phyloP scores from a whole-genome alignment of 2,888 invertebrate genomes.

The Rhagium mordax region DNA sequence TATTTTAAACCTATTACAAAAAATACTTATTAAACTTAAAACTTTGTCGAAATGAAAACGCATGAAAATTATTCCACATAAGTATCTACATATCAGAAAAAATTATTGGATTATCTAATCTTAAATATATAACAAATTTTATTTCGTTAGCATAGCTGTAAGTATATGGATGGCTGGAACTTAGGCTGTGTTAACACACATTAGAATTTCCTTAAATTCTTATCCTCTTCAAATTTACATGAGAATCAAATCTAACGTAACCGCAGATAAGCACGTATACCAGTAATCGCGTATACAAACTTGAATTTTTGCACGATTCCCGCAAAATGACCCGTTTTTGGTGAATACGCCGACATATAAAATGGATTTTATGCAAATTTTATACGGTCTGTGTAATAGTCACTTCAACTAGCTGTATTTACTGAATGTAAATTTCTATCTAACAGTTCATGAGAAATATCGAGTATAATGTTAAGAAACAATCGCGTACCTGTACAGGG shows the following conservation, averaged over 20 bases:
- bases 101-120: too few relatives aligned
- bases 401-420: neutral
- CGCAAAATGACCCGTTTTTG: constrained; percentile 4
- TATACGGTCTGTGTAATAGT: constrained; percentile 6
- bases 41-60: too few relatives aligned
- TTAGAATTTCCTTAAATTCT: neutral
- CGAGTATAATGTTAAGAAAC: neutral
- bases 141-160: too few relatives aligned
- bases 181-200: neutral
- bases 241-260: constrained; percentile 5
- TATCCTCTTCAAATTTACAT: neutral
- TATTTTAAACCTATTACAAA: too few relatives aligned
- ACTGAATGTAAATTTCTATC: constrained; percentile 3
- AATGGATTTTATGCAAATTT: constrained; percentile 18
- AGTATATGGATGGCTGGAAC: neutral
- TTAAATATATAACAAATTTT: too few relatives aligned
- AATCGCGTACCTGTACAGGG: too few relatives aligned
- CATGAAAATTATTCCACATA: too few relatives aligned
- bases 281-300: neutral
- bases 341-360: neutral
- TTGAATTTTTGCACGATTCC: constrained; percentile 16
- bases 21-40: too few relatives aligned
- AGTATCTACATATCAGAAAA: too few relatives aligned
- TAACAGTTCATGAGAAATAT: constrained; percentile 8
- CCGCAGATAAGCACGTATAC: neutral